A percentile compares a stretch with the other conserved stretches of the same genome.
Evolutionary conservation across 2,797 vertebrate genomes (phyloP).

Genomic region (Parambassis ranga): DNA sequence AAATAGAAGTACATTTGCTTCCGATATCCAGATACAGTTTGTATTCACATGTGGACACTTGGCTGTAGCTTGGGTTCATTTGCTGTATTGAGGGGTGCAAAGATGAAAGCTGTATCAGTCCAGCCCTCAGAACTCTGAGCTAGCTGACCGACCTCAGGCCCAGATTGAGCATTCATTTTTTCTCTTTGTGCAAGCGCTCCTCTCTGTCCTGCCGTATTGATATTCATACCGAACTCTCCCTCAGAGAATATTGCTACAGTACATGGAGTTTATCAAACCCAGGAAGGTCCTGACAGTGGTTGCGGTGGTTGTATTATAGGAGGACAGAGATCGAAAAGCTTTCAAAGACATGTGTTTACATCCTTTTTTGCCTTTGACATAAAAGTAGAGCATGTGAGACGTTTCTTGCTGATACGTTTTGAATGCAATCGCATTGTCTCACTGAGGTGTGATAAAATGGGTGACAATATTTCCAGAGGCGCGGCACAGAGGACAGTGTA

Average conservation of each 20-base stretch:
- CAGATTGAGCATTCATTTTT: constrained; percentile 44
- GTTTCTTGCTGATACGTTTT: constrained; percentile 13
- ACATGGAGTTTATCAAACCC: constrained; percentile 52
- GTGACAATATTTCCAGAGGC: background rate
- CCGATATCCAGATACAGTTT: constrained; percentile 34
- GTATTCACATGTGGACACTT: constrained; percentile 35
- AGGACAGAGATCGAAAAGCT: constrained; percentile 12
- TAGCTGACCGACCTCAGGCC: constrained; percentile 25
- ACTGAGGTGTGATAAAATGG: background rate
- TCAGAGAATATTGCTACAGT: constrained; percentile 53
- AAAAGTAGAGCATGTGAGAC: background rate
- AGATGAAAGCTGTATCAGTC: constrained; percentile 58
- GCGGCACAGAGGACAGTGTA: background rate
- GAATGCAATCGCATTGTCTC: background rate
- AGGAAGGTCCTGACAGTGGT: constrained; percentile 3
- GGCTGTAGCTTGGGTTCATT: constrained; percentile 26
- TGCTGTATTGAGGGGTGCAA: constrained; percentile 13
- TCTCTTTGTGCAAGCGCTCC: constrained; percentile 25
- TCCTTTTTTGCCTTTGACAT: constrained; percentile 8
- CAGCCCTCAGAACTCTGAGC: constrained; percentile 22
- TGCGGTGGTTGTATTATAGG: constrained; percentile 4
- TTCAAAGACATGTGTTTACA: constrained; percentile 1
- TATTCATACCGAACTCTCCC: constrained; percentile 41
- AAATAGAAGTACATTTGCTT: constrained; percentile 31
- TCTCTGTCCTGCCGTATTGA: constrained; percentile 23